These are phyloP conservation scores for Formica exsecta DNA, from an alignment of 1,140 invertebrate species.

Conservation along the genomic window DNA sequence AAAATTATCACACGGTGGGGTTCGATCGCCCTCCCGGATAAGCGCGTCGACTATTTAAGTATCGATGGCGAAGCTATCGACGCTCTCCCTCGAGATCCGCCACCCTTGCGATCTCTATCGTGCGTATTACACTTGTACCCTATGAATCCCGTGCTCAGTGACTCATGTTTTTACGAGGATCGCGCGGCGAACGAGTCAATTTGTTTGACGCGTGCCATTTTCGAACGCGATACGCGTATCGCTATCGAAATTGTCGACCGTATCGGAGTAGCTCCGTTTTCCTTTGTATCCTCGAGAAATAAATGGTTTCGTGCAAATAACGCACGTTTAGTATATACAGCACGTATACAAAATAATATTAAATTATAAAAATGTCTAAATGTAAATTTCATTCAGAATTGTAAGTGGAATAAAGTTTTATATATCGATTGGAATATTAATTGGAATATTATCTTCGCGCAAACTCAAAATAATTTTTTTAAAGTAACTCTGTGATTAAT, in stretches of 20 bases:
- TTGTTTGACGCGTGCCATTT: conserved; percentile 28
- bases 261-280: not conserved
- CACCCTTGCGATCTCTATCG: conserved; percentile 28
- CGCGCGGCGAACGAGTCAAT: conserved; percentile 49
- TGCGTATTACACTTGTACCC: conserved; percentile 28
- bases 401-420: not conserved
- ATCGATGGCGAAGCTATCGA: conserved; percentile 67
- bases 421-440: not conserved
- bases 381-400: not conserved
- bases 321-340: too few species aligned
- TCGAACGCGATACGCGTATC: conserved; percentile 7
- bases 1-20: conserved; percentile 50
- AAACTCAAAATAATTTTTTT: not conserved
- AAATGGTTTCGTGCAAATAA: not conserved
- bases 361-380: not conserved
- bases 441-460: too few species aligned
- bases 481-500: conserved; percentile 11
- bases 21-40: conserved; percentile 3
- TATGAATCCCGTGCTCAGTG: conserved; percentile 37
- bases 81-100: conserved; percentile 26
- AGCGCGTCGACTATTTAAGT: conserved; percentile 66
- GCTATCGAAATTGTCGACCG: conserved; percentile 19
- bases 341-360: too few species aligned
- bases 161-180: conserved; percentile 66
- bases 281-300: not conserved